Evolutionary conservation across 2,113 vertebrate species (phyloP), one percentile per base, ranked within the genome.

Genomic region (Bolborhynchus lineola): DNA sequence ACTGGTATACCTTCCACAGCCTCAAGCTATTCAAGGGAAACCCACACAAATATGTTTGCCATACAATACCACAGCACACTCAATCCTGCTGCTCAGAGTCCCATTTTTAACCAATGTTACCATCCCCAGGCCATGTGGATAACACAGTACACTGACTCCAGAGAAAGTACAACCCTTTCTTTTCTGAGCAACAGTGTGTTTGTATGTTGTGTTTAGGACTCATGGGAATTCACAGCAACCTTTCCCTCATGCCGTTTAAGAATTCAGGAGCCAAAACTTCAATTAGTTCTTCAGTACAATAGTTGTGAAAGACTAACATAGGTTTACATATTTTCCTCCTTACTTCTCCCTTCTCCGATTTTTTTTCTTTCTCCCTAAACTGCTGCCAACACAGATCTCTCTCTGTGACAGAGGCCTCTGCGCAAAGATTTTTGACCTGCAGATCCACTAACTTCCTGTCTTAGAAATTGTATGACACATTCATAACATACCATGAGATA

Each of bases 341-440:
- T 64, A 13, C 9, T 64, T 85, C 20, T 41, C 63, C 39, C 19
- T 31, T n/a, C 52, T 63, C n/a, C 2, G 5, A 42, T 13, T 65
- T 85, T 78, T 59, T 57, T 87, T 24, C 49, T 57, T 81, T 70
- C 26, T 69, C 49, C 57, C 49, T 60, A 74, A 62, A 74, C 46
- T 42, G n/a, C 82, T 90, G 79, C 53, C 69, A 55, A 37, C 70
- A 82, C 8, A 64, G 74, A 82, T 57, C 29, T 24, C 31, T 21
- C 47, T 28, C 39, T 71, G 20, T 12, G 24, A 64, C 47, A 82
- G 63, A 41, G 8, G 29, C 42, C 39, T 83, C 60, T 44, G 55
- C 31, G 42, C 46, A 50, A 78, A 88, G 60, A 93, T 86, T 86
- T 86, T 78, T 90, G 75, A 94, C 50, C 62, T 71, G 23, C 20